phyloP scores from a whole-genome alignment of 2,797 vertebrate genomes.

The Emydoidea blandingii region DNA sequence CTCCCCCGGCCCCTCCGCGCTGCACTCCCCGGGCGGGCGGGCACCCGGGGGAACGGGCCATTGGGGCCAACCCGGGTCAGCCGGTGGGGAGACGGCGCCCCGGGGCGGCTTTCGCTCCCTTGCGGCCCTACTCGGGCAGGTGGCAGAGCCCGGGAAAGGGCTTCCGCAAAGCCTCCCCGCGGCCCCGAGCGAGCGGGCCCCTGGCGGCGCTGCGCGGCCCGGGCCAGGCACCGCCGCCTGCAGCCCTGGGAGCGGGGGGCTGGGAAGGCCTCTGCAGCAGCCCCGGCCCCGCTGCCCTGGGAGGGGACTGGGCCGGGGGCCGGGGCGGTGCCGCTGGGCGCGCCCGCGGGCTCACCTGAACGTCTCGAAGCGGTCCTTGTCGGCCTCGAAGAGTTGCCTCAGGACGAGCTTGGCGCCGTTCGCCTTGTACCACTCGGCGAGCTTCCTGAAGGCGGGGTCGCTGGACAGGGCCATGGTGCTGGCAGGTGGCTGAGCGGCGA shows the following conservation, averaged over 20 bases:
- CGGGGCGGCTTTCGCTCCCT: not conserved
- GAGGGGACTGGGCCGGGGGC: not conserved
- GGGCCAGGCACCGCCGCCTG: not conserved
- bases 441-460: slow-evolving; percentile 89
- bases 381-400: slow-evolving; percentile 89
- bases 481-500: accelerated
- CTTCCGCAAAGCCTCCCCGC: no score
- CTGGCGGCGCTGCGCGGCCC: not conserved
- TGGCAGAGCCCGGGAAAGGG: no score
- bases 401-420: slow-evolving; percentile 86
- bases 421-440: slow-evolving; percentile 89
- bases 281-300: not conserved
- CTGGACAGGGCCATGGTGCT: slow-evolving; percentile 85
- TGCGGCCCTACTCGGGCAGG: not conserved
- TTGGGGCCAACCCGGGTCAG: not conserved
- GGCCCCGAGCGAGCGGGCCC: not conserved
- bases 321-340: not conserved
- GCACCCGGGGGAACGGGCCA: no score
- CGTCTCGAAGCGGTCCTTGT: slow-evolving; percentile 90
- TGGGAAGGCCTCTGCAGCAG: accelerated
- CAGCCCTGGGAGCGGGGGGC: not conserved
- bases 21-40: not conserved
- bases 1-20: not conserved
- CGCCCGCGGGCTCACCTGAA: slow-evolving; percentile 84
- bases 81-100: no score